Evolutionary conservation across 2,797 vertebrate genomes (phyloP).

Genomic region (Ciconia nigra): DNA sequence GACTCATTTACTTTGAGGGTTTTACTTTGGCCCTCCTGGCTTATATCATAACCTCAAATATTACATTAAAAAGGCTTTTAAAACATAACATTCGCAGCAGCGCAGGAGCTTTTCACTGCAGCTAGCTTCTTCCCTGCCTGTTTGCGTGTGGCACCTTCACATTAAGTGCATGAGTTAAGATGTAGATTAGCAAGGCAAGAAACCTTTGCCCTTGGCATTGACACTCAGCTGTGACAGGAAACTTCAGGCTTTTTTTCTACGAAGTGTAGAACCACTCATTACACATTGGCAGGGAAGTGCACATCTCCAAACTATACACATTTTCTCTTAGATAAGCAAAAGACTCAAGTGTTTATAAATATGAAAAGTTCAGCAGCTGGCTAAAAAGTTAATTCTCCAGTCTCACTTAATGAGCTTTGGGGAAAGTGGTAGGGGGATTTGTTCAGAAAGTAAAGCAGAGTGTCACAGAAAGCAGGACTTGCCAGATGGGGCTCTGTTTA

Average conservation of each 20-base stretch:
- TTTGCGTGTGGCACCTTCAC: conserved; percentile 40
- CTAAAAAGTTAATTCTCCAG: conserved; percentile 68
- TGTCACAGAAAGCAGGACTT: conserved; percentile 10
- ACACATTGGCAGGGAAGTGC: conserved; percentile 63
- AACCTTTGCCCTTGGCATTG: conserved; percentile 58
- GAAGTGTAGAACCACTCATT: conserved; percentile 48
- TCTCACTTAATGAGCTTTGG: conserved; percentile 66
- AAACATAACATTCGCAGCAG: conserved; percentile 37
- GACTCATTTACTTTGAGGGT: conserved; percentile 45
- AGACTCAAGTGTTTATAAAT: conserved; percentile 71
- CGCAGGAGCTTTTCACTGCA: background rate
- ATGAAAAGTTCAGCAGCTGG: conserved; percentile 65
- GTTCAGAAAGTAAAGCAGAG: conserved; percentile 21
- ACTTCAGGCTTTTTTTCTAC: conserved; percentile 35
- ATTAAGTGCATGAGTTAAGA: conserved; percentile 64
- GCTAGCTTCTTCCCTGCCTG: conserved; percentile 20
- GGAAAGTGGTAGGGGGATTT: conserved; percentile 61
- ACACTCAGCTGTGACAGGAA: conserved; percentile 53
- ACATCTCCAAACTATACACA: conserved; percentile 67
- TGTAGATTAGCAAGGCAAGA: conserved; percentile 61
- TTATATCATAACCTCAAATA: conserved; percentile 55
- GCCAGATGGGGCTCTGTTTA: background rate
- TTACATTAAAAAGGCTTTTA: conserved; percentile 63
- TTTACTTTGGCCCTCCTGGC: conserved; percentile 58
- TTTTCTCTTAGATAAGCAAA: conserved; percentile 73